Evolutionary conservation across 2,113 vertebrate species (phyloP).

Genomic region (Ploceus nigricollis): DNA sequence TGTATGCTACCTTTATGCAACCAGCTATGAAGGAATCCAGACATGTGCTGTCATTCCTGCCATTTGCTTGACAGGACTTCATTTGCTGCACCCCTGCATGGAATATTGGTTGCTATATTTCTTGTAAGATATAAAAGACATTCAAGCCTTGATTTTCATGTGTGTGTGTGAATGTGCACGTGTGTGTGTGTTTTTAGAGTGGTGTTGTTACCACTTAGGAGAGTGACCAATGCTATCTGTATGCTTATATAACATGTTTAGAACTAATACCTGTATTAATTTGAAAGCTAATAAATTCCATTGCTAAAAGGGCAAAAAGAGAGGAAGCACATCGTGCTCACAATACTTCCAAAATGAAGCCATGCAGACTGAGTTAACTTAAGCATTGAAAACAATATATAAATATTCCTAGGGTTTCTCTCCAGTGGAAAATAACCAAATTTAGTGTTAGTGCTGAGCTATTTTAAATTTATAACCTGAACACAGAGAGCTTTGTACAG

Average conservation of each 20-base stretch:
- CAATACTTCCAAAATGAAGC: not conserved
- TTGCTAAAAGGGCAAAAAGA: not conserved
- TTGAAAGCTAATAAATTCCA: not conserved
- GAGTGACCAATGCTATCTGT: not conserved
- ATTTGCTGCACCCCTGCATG: conserved; percentile 61
- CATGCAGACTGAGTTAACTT: not conserved
- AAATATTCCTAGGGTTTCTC: not conserved
- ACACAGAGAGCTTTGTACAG: not conserved
- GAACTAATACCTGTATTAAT: not conserved
- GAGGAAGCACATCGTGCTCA: not conserved
- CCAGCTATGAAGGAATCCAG: conserved; percentile 64
- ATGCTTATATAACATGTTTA: not conserved
- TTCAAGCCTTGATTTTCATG: not conserved
- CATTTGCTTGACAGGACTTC: conserved; percentile 65
- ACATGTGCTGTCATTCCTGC: conserved; percentile 60
- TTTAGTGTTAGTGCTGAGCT: not conserved
- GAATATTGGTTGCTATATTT: conserved; percentile 63
- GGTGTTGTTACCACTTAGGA: not conserved
- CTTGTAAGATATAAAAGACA: conserved; percentile 46
- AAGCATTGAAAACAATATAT: not conserved
- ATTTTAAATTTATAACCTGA: conserved; percentile 10
- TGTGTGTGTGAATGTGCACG: not conserved
- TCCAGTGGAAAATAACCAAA: not conserved
- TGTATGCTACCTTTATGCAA: conserved; percentile 52
- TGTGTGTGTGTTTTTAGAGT: not conserved